Evolutionary conservation across 2,113 vertebrate genomes (phyloP), one percentile per base, ranked within the genome.

Genomic region (Atlantisia rogersi): DNA sequence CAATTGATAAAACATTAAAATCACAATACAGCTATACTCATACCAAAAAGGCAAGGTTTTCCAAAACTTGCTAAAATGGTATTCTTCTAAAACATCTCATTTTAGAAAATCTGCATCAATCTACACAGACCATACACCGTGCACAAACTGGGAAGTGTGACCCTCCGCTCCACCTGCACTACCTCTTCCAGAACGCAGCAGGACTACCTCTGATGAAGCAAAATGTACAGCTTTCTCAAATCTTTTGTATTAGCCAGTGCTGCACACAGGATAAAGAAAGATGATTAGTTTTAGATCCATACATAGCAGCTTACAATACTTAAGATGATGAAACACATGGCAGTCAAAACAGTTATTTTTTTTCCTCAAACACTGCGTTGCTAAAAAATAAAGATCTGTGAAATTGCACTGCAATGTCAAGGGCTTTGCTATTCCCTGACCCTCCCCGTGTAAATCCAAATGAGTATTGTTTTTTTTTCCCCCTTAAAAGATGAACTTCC

Each of bases 1-100:
- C 98, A 98, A 98, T 98, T 98, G 97, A 98, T 98, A 98, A 98
- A 99, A 99, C 98, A 97, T 95, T 98, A 98, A 98, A 99, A 98
- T 98, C 98, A 99, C 98, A 97, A 98, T 97, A 99, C 98, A 98
- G 98, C 98, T 98, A 98, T 98, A 97, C 96, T 98, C 97, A 98
- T 97, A 98, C 97, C 97, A 98, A 97, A 97, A 98, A 98, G 97
- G 95, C 96, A 97, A 97, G 97, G 42, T 65, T 56, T 94, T 94
- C 91, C 90, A 83, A 96, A 93, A 96, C 95, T 95, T 98, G 97
- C 98, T 97, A 98, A 97, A 94, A 94, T 96, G 98, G 98, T 98
- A 97, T 93, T 97, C 94, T 87, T 96, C 97, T 98, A 98, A 91
- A 98, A 98, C 96, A 96, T 97, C 95, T 97, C 92, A 97, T 97